Base-by-base conservation (phyloP, 2,888 invertebrate genomes). In the Latheticus oryzae region DNA sequence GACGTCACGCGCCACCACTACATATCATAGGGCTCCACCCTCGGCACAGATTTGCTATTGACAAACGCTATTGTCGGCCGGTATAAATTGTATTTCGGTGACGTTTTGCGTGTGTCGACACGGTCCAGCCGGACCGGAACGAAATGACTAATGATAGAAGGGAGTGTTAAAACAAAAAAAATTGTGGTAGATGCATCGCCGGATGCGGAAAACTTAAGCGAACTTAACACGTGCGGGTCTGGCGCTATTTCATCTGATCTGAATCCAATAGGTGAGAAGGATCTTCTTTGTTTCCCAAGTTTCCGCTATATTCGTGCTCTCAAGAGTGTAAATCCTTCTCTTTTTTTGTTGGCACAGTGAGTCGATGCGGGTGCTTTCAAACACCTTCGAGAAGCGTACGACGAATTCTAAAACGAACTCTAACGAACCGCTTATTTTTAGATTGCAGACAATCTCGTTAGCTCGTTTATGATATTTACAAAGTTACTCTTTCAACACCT, bases 51-150 rank as follows among this genome's bases (percentile, higher is more conserved):
- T 73, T 74, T 72, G 73, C 71, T 74, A 75, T 75, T 76, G 76
- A 76, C 76, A 75, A 75, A 75, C 73, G 73, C 75, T 65, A 74
- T 76, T 76, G 76, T 74, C 70, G 70, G 68, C 59, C 61, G 65
- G 66, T 70, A 76, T 75, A 75, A 76, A 76, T 76, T 67, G 71
- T 69, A 64, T 67, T 68, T 66, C 64, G 67, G 65, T 71, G 74
- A 74, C 74, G 71, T 72, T 74, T 73, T 70, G 74, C 75, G 73
- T 74, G 74, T 73, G 76, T 73, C 74, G 74, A 76, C 76, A 73
- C 70, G 72, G 71, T 74, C 74, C 73, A 69, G 68, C 72, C 72
- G 73, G 66, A 72, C 69, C 73, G 70, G 72, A 71, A 70, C 72
- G 30, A 72, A 73, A 74, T 74, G 73, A 76, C 64, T 73, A 73